These are phyloP conservation scores for Cottoperca gobio DNA, from an alignment of 2,797 vertebrate species.

Conservation along the genomic window DNA sequence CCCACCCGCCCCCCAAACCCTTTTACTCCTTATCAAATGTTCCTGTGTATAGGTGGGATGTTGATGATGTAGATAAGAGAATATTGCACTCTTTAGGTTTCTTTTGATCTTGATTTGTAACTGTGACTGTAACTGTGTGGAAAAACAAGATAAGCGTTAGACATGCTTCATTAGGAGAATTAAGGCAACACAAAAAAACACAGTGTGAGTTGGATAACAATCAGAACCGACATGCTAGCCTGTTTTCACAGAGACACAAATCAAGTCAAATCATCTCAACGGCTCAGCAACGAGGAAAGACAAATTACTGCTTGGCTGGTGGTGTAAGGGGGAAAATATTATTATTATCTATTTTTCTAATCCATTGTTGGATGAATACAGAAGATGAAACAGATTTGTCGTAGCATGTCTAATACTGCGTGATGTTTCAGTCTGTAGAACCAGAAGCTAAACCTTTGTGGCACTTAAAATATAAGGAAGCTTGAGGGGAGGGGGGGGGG, in stretches of 20 bases:
- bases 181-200: conserved; percentile 49
- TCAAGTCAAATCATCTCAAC: conserved; percentile 68
- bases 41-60: conserved; percentile 78
- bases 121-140: conserved; percentile 79
- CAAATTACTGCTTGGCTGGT: conserved; percentile 55
- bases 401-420: conserved; percentile 65
- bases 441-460: conserved; percentile 65
- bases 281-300: conserved; percentile 57
- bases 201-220: conserved; percentile 60
- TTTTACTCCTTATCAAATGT: conserved; percentile 63
- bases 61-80: conserved; percentile 81
- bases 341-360: conserved; percentile 81
- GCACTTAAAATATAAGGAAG: conserved; percentile 47
- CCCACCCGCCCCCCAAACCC: not conserved
- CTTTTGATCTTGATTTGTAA: conserved; percentile 80
- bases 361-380: conserved; percentile 66
- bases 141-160: conserved; percentile 76
- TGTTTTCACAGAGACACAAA: conserved; percentile 65
- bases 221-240: conserved; percentile 57
- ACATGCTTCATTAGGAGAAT: conserved; percentile 74
- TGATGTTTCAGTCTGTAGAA: conserved; percentile 64
- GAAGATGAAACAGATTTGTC: conserved; percentile 71
- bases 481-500: conserved; percentile 32
- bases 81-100: conserved; percentile 80
- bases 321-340: conserved; percentile 42